Evolutionary conservation across 2,797 vertebrate genomes (phyloP), one percentile per base, ranked within the genome.

Genomic region (Myoxocephalus aenaeus): DNA sequence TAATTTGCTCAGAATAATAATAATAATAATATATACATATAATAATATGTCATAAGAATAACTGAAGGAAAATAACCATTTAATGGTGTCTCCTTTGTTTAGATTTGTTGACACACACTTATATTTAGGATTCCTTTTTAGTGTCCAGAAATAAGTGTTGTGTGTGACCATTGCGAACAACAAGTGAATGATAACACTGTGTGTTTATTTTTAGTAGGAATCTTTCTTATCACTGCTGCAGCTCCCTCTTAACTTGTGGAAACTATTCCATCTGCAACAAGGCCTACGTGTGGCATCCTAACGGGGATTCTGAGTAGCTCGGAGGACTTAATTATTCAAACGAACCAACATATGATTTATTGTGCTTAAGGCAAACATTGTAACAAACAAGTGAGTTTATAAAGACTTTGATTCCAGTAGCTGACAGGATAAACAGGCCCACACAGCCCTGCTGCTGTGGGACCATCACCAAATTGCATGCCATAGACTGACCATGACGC

Each of bases 151-250:
- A 86, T 71, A 82, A 82, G 51, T 13, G 46, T n/a, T 20, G 12
- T 57, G 68, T 65, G 44, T 70, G 25, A 67, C 36, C 38, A 65
- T 71, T 64, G 88, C 83, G 80, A 81, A 73, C 69, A 66, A 58
- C 62, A 65, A 17, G 10, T 79, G 32, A 64, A 50, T 63, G 78
- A 86, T 85, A 86, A 65, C 84, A 62, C 61, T 13, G 15, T 70
- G 65, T 12, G 46, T 46, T 83, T 86, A 93, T 89, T 90, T 91
- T 90, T 85, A 90, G 79, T 63, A 82, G 75, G 86, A 76, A 86
- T 88, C 79, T 81, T 76, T 91, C 68, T 92, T 93, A 93, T 94
- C 92, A 71, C 79, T 65, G 29, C 73, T 82, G 65, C 83, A 76
- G 76, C 77, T 83, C 57, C 65, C 54, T 57, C 38, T 69, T 78